Evolutionary conservation across 2,888 invertebrate genomes (phyloP).

Genomic region (Drosophila siamana): DNA sequence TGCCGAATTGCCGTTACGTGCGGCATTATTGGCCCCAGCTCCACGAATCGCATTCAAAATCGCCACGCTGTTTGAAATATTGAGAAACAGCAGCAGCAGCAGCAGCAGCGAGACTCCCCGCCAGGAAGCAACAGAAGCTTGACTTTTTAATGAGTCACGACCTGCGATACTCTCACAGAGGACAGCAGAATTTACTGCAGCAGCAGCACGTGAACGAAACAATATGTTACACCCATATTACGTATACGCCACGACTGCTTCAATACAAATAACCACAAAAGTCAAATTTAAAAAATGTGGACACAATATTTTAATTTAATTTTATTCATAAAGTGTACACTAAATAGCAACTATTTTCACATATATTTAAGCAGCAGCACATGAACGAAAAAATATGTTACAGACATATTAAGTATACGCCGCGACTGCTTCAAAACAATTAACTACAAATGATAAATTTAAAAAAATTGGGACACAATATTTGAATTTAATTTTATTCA

Average conservation of each 20-base stretch:
- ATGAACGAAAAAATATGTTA: no score
- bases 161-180: conserved; percentile 9
- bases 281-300: no score
- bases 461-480: no score
- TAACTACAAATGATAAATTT: no score
- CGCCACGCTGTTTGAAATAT: conserved; percentile 41
- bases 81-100: conserved; percentile 57
- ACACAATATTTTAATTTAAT: no score
- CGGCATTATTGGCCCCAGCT: conserved; percentile 62
- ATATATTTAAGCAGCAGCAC: not conserved
- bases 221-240: not conserved
- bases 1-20: conserved; percentile 76
- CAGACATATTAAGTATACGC: conserved; percentile 1
- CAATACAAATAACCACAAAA: no score
- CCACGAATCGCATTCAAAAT: conserved; percentile 30
- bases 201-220: no score
- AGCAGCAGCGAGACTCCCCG: not conserved
- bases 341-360: not conserved
- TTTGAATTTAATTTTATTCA: no score
- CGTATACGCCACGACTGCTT: not conserved
- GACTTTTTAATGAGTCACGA: conserved; percentile 49
- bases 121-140: conserved; percentile 15
- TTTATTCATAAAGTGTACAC: no score
- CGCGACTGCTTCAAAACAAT: not conserved
- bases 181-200: not conserved